Evolutionary conservation across 2,113 vertebrate species (phyloP), one percentile per base, ranked within the genome.

Genomic region (Oxyruncus cristatus): DNA sequence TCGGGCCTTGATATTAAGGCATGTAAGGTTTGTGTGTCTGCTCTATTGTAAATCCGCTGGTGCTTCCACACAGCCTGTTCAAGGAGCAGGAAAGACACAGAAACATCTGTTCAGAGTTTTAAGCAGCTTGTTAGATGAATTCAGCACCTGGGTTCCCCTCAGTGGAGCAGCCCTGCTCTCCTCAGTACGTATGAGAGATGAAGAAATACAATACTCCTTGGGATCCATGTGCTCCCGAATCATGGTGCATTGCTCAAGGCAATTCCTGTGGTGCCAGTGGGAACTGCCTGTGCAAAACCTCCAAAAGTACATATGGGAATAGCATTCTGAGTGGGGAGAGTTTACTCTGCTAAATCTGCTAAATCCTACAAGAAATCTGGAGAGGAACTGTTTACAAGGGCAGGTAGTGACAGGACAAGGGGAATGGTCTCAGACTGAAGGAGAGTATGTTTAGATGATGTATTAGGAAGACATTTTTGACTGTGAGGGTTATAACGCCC

Each of bases 101-200:
- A 79, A 96, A 97, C 96, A 97, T 94, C 97, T 97, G 96, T 59
- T 94, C 65, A 63, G 93, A 95, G 78, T 97, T 95, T 97, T 52
- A 95, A 95, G 87, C 88, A 97, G 89, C 93, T 97, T 96, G 92
- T 97, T 89, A 97, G 42, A 93, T 67, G 85, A 92, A 96, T 92
- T 88, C 82, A 76, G 81, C 92, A 95, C 94, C 95, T 93, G 94
- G 84, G 65, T 82, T 84, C 59, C 96, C 93, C 93, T 91, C 8
- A 11, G 94, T 90, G 91, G 75, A 24, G 61, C 52, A 5, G 46
- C 83, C 77, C 37, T 74, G 22, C 32, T 92, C 72, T 94, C 73
- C 84, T 93, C 8, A 8, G 61, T 24, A 5, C 1, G 2, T 37
- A 50, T 30, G 73, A 89, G 91, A 62, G 59, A 33, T 56, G 28